phyloP scores from a whole-genome alignment of 2,113 vertebrate species.

The Oryzias woworae region DNA sequence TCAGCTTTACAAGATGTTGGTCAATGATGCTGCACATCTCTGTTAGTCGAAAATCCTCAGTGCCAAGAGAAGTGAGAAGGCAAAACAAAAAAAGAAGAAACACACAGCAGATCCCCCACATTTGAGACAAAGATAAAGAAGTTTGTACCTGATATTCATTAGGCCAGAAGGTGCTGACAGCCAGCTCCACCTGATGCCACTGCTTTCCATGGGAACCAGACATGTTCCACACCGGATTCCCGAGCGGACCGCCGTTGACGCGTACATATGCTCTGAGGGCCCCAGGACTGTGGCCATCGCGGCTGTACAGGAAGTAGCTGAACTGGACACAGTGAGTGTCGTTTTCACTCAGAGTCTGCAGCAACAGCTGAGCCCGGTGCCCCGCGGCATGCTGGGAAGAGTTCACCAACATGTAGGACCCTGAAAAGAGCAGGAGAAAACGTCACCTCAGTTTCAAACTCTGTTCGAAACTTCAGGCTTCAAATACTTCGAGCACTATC shows the following conservation, averaged over 20 bases:
- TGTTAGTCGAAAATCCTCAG: background rate
- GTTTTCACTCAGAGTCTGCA: slow-evolving; percentile 93
- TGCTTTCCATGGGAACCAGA: slow-evolving; percentile 87
- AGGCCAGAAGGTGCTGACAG: slow-evolving; percentile 98
- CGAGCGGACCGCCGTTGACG: slow-evolving; percentile 88
- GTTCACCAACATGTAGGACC: slow-evolving; percentile 96
- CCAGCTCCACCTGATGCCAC: slow-evolving; percentile 96
- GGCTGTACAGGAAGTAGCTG: slow-evolving; percentile 95
- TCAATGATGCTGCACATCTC: slow-evolving; percentile 14
- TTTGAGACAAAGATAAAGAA: no score
- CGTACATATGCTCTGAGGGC: slow-evolving; percentile 86
- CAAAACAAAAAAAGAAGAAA: no score
- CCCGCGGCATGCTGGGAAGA: slow-evolving; percentile 89
- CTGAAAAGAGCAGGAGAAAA: slow-evolving; percentile 63
- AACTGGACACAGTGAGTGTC: slow-evolving; percentile 98
- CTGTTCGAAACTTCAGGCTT: no score
- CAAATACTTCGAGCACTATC: no score
- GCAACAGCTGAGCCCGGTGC: slow-evolving; percentile 88
- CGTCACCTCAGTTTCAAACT: background rate
- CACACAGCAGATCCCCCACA: no score
- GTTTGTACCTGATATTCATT: slow-evolving; percentile 91
- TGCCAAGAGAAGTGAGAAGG: background rate
- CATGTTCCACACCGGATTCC: slow-evolving; percentile 89
- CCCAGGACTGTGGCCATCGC: slow-evolving; percentile 91
- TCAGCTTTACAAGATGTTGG: slow-evolving; percentile 11